Evolutionary conservation across 2,888 invertebrate genomes (phyloP), one percentile per base, ranked within the genome.

Genomic region (Copidosoma aretas): DNA sequence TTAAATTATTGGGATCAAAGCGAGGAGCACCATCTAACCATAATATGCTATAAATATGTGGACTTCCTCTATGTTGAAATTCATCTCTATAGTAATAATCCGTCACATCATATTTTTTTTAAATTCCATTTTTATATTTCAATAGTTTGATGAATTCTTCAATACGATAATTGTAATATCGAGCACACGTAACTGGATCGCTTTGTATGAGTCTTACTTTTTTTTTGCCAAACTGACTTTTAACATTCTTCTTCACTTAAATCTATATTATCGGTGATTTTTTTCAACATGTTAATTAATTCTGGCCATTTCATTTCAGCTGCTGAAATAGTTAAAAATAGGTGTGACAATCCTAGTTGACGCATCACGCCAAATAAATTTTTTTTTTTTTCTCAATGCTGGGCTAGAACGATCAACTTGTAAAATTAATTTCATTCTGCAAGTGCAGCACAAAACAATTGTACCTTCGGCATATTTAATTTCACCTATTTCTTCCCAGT

Each of bases 131-230:
- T 59, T 57, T 17, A 17, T 32, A 67, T 53, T 70, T 62, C 15
- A 59, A 60, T 56, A 73, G 19, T 59, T 71, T 58, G 41, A 49
- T 53, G 12, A 61, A 19, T 61, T 51, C 52, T 53, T 61, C 39
- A 32, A 61, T 49, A 8, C 51, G 51, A 22, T 61, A 25, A 25
- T 74, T 68, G 61, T 71, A 75, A 66, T 73, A 75, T 52, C 68
- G 60, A 21, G 74, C 73, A 65, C 71, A 72, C 46, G 73, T 74
- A 14, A 75, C 68, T 32, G 73, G 73, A 68, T 75, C 75, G 51
- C 56, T 58, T 64, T 70, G 69, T 10, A 74, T 71, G 43, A 75
- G 43, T 61, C 61, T 64, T 39, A 46, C 57, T 65, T 72, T 72
- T 67, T n/a, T 73, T 69, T 32, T 49, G 56, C 58, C 66, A 71